A percentile compares a stretch with the other conserved stretches of the same genome.
These are phyloP conservation scores for Formica selysi DNA, from an alignment of 1,140 invertebrate genomes.

Conservation along the genomic window DNA sequence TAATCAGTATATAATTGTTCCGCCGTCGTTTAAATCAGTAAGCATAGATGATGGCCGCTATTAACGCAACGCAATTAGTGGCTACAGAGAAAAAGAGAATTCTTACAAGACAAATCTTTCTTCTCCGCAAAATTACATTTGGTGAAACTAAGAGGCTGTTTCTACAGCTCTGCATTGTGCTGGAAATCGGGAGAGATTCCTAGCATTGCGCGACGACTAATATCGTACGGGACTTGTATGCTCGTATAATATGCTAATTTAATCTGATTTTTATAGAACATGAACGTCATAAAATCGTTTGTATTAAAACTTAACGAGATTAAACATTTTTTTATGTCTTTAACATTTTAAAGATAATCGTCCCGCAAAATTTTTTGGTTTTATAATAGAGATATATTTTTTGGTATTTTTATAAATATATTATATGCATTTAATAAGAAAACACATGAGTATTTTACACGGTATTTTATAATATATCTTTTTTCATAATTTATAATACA, in stretches of 20 bases:
- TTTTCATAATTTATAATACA: neutral
- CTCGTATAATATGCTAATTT: slow-evolving; percentile 41
- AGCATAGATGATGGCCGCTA: slow-evolving; percentile 62
- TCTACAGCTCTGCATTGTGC: slow-evolving; percentile 5
- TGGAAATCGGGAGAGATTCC: slow-evolving; percentile 12
- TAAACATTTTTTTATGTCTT: neutral
- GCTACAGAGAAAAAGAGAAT: slow-evolving; percentile 19
- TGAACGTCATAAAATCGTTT: neutral
- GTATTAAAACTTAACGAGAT: neutral
- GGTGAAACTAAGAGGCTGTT: slow-evolving; percentile 4
- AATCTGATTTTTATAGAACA: slow-evolving; percentile 24
- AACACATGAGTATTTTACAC: too few species aligned
- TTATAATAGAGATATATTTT: slow-evolving; percentile 20
- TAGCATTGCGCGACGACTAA: neutral
- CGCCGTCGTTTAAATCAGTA: slow-evolving; percentile 45
- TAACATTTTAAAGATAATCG: neutral
- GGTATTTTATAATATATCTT: too few species aligned
- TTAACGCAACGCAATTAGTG: slow-evolving; percentile 73
- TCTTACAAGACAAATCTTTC: slow-evolving; percentile 31
- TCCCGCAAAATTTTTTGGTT: neutral
- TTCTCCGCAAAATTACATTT: slow-evolving; percentile 62
- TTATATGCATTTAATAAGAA: too few species aligned
- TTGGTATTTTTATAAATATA: neutral
- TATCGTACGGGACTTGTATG: neutral
- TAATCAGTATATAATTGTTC: slow-evolving; percentile 54